Evolutionary conservation across 2,888 invertebrate species (phyloP), one percentile per base, ranked within the genome.

Genomic region (Thera britannica): DNA sequence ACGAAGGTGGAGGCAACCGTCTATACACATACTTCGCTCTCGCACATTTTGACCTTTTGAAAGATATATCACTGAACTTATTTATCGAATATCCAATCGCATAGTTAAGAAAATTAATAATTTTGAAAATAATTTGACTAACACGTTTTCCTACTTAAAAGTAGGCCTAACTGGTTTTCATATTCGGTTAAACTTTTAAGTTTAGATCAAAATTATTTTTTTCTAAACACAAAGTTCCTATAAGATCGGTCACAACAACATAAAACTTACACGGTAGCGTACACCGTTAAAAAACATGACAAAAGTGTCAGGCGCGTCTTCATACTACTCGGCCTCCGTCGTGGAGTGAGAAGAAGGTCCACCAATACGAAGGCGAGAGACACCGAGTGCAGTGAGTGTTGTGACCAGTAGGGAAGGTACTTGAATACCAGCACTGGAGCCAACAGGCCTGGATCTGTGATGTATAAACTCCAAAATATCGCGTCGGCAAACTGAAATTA

Each of bases 371-470:
- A 74, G 0, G 78, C 34, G 52, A 81, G 68, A 1, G 88, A 84
- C 2, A 83, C 71, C 0, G 86, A 81, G 59, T 88, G 87, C 11
- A 87, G 66, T 0, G 85, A 84, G 57, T 88, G 87, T 46, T 88
- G 86, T 0, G 79, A 70, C 85, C 85, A 87, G 59, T 64, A 7
- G 0, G 88, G 83, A 2, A 86, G 23, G 70, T 86, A 85, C 0
- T 72, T 61, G 62, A 83, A 83, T 12, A 86, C 68, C 2, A 67
- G 66, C 9, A 73, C 71, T 0, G 87, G 84, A 0, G 80, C 83
- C 38, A 88, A 73, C 1, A 83, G 61, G 0, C 51, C 59, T 0
- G 76, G 74, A 6, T 84, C 68, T 6, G 66, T 74, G 12, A 57
- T 54, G 76, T 78, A 87, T 2, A 85, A 41, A 3, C 67, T 62